Evolutionary conservation across 2,113 vertebrate genomes (phyloP).

Genomic region (Zosterops japonicus): DNA sequence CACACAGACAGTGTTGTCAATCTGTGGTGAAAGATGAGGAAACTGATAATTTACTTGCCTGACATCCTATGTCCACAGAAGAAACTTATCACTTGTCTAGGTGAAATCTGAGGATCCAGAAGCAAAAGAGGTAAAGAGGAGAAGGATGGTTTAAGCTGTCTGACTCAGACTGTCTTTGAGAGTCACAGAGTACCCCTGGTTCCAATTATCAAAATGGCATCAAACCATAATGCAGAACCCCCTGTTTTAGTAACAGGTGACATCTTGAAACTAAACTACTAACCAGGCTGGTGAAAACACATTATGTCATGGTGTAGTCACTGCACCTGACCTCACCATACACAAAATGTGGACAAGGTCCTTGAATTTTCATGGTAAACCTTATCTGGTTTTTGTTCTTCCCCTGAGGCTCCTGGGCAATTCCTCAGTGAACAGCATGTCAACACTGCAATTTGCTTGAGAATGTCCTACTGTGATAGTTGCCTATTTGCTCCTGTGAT

Average conservation of each 20-base stretch:
- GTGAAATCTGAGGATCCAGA: neutral
- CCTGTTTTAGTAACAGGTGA: neutral
- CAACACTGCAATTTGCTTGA: neutral
- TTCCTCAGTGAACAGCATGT: neutral
- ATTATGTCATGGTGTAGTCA: neutral
- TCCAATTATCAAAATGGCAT: neutral
- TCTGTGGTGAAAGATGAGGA: neutral
- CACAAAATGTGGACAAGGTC: neutral
- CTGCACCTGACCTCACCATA: neutral
- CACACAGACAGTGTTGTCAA: neutral
- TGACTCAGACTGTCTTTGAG: neutral
- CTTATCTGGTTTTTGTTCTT: neutral
- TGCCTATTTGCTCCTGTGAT: neutral
- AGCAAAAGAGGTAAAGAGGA: neutral
- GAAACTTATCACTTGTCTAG: neutral
- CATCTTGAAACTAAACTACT: neutral
- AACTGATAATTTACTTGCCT: neutral
- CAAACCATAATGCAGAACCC: neutral
- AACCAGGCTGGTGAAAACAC: neutral
- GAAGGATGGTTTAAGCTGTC: neutral
- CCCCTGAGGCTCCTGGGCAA: neutral
- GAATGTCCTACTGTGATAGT: neutral
- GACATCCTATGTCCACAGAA: neutral
- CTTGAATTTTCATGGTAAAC: neutral
- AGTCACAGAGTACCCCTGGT: neutral